Evolutionary conservation across 2,113 vertebrate genomes (phyloP).

Genomic region (Calonectris borealis): DNA sequence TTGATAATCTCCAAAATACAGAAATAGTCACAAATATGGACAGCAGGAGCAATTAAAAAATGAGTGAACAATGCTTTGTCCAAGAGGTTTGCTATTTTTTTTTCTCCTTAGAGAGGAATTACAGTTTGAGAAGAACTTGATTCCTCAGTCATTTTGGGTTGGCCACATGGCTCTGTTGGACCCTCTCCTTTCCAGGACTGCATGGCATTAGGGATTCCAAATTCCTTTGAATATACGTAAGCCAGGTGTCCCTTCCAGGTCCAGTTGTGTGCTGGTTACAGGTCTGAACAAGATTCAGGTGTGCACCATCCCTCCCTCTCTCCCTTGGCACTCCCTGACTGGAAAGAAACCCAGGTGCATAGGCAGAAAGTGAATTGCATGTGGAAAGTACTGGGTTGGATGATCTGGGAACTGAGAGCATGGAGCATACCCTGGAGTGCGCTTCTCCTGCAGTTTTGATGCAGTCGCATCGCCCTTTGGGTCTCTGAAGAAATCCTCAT

Average conservation of each 20-base stretch:
- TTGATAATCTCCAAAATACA: background rate
- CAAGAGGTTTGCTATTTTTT: background rate
- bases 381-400: background rate
- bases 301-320: background rate
- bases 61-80: background rate
- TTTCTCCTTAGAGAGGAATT: background rate
- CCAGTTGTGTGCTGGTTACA: slow-evolving; percentile 16
- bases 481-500: background rate
- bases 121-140: background rate
- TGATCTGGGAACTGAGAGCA: background rate
- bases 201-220: background rate
- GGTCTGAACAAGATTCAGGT: slow-evolving; percentile 48
- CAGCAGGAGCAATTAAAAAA: background rate
- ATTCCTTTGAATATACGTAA: background rate
- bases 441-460: background rate
- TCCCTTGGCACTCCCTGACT: slow-evolving; percentile 17
- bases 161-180: background rate
- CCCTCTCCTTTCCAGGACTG: background rate
- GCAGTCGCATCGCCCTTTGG: background rate
- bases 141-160: background rate
- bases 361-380: background rate
- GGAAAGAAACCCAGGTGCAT: slow-evolving; percentile 26
- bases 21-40: background rate
- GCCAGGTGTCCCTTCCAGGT: slow-evolving; percentile 21
- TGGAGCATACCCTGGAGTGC: background rate